Evolutionary conservation across 2,113 vertebrate genomes (phyloP).

Genomic region (Picathartes gymnocephalus): DNA sequence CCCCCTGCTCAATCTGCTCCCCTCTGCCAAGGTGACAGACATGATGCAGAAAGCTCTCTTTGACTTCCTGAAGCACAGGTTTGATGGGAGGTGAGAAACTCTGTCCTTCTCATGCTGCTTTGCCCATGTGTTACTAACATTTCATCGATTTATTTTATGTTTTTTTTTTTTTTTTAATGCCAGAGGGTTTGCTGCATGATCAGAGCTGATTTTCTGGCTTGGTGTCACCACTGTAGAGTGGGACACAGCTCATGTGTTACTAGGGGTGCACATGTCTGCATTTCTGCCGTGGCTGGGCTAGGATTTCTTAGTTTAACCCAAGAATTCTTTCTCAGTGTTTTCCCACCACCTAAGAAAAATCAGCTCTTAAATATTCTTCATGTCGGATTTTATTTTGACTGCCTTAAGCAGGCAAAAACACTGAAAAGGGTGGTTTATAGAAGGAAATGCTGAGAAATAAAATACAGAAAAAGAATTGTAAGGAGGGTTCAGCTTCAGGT

Average conservation of each 20-base stretch:
- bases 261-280: not conserved
- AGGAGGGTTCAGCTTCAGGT: not conserved
- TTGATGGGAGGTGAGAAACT: constrained; percentile 95
- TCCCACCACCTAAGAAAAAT: not conserved
- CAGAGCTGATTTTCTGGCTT: not conserved
- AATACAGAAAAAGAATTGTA: not conserved
- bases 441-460: not conserved
- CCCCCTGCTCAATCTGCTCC: constrained; percentile 59
- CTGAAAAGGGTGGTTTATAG: not conserved
- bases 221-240: not conserved
- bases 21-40: constrained; percentile 90
- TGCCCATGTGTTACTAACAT: not conserved
- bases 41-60: constrained; percentile 99
- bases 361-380: not conserved
- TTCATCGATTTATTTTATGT: not conserved
- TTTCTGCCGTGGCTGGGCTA: not conserved
- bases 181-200: not conserved
- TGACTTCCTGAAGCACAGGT: constrained; percentile 99
- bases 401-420: not conserved
- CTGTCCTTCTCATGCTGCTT: constrained; percentile 55
- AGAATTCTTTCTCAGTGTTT: not conserved
- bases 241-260: not conserved
- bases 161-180: not conserved
- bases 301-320: not conserved
- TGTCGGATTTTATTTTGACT: not conserved